Conservation (phyloP, 2,113 vertebrate genomes). For the Archilochus colubris region DNA sequence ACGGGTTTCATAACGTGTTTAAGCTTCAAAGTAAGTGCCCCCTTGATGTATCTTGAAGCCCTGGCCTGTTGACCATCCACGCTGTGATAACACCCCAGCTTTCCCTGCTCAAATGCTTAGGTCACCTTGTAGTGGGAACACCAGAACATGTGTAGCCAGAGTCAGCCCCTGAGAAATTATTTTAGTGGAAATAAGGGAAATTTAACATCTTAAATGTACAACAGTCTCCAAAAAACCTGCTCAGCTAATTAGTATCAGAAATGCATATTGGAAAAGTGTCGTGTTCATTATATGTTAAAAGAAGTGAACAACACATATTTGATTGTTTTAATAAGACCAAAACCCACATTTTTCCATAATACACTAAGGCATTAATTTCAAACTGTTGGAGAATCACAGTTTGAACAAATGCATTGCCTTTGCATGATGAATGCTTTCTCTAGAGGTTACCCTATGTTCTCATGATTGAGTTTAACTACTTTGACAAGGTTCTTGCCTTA, state of each 20-base stretch:
- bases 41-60: background rate
- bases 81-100: background rate
- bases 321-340: background rate
- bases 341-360: background rate
- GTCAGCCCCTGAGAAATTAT: background rate
- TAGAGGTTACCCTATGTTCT: background rate
- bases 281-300: background rate
- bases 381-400: background rate
- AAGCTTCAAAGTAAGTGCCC: background rate
- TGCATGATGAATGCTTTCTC: background rate
- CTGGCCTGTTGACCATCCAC: no score
- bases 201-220: background rate
- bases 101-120: background rate
- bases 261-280: background rate
- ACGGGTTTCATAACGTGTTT: no score
- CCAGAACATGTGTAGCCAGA: background rate
- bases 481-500: constrained; percentile 53
- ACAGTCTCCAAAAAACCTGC: background rate
- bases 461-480: constrained; percentile 21
- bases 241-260: background rate
- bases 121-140: background rate
- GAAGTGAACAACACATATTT: background rate
- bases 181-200: background rate
- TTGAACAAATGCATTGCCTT: background rate
- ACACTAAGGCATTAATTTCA: background rate